Conservation (phyloP, 2,797 vertebrate species). For the Emydoidea blandingii region DNA sequence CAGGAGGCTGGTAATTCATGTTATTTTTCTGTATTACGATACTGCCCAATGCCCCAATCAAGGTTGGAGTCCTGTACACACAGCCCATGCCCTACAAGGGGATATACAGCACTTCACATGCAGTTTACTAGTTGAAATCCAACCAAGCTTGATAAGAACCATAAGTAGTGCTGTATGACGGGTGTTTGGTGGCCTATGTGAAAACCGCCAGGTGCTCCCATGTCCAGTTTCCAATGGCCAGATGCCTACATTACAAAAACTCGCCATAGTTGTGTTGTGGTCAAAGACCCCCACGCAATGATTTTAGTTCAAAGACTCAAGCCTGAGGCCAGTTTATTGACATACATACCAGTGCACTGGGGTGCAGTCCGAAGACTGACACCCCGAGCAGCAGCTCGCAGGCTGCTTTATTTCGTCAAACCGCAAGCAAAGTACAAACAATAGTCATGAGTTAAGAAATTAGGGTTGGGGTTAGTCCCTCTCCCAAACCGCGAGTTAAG, state of each 20-base stretch:
- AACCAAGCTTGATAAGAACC: neutral
- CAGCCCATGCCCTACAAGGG: neutral
- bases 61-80: neutral
- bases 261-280: neutral
- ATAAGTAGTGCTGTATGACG: neutral
- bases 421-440: too few species aligned
- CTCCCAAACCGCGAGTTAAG: too few species aligned
- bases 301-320: too few species aligned
- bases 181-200: neutral
- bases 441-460: too few species aligned
- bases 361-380: too few species aligned
- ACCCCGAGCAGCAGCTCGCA: too few species aligned
- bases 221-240: neutral
- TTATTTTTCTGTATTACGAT: neutral
- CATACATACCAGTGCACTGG: too few species aligned
- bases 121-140: neutral
- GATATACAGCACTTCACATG: neutral
- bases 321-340: too few species aligned
- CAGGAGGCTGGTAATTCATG: neutral
- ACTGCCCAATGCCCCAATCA: fast-evolving
- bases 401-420: too few species aligned
- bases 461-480: too few species aligned
- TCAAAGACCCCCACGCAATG: too few species aligned
- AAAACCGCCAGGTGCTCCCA: neutral
- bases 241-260: neutral